phyloP scores from a whole-genome alignment of 2,888 invertebrate species.

The Drosophila borealis region DNA sequence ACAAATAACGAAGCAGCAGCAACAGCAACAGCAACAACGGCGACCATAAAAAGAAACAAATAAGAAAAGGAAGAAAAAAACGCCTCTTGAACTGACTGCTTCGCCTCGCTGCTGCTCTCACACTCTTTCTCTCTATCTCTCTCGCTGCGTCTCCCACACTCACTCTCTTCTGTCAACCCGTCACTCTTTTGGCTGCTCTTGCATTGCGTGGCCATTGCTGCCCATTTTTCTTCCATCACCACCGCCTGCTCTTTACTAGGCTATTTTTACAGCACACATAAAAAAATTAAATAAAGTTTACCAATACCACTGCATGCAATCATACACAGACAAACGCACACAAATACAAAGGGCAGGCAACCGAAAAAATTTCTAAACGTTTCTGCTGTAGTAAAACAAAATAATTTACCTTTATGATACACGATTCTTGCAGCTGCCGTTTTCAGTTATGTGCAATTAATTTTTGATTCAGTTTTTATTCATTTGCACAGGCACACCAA shows the following conservation, averaged over 20 bases:
- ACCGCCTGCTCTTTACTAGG: slow-evolving; percentile 52
- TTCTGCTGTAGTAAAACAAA: slow-evolving; percentile 28
- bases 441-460: slow-evolving; percentile 15
- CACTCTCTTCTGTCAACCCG: slow-evolving; percentile 14
- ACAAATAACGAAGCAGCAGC: slow-evolving; percentile 51
- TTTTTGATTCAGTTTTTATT: slow-evolving; percentile 48
- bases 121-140: slow-evolving; percentile 19
- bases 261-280: slow-evolving; percentile 75
- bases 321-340: slow-evolving; percentile 32
- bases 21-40: slow-evolving; percentile 31
- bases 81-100: slow-evolving; percentile 44
- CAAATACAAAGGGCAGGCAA: slow-evolving; percentile 56
- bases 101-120: slow-evolving; percentile 19
- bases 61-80: slow-evolving; percentile 41
- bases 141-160: slow-evolving; percentile 44
- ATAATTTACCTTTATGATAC: slow-evolving; percentile 46
- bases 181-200: slow-evolving; percentile 49
- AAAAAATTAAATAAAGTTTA: slow-evolving; percentile 65
- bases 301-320: slow-evolving; percentile 37
- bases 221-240: slow-evolving; percentile 45
- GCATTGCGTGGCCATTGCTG: slow-evolving; percentile 46
- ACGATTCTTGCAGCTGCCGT: slow-evolving; percentile 10
- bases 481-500: slow-evolving; percentile 34
- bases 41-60: slow-evolving; percentile 36
- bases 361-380: slow-evolving; percentile 50